Percentiles rank a stretch among this genome's conserved stretches.
phyloP scores from a whole-genome alignment of 2,113 vertebrate genomes.

The Monopterus albus region DNA sequence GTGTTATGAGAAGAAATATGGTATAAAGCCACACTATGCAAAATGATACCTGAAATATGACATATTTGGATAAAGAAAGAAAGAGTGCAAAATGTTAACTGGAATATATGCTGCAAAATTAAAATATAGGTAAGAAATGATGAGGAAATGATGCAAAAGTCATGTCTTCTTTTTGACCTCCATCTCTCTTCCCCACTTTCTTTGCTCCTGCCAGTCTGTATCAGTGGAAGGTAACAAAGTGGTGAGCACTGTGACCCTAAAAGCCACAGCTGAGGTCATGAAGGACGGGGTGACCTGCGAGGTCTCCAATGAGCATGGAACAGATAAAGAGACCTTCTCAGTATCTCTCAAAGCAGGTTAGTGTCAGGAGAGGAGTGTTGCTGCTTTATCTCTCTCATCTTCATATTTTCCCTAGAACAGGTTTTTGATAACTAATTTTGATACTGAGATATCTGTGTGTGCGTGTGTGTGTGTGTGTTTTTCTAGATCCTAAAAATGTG shows the following conservation, averaged over 20 bases:
- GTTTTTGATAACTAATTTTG: not conserved
- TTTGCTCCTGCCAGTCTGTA: slow-evolving; percentile 58
- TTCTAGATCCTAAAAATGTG: too few species aligned
- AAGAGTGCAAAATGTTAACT: too few species aligned
- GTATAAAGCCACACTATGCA: not conserved
- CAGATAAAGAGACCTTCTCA: slow-evolving; percentile 59
- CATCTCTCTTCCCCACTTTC: not conserved
- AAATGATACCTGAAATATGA: too few species aligned
- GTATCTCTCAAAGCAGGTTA: slow-evolving; percentile 74
- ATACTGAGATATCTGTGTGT: not conserved
- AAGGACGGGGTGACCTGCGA: slow-evolving; percentile 81
- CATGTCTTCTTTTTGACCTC: not conserved
- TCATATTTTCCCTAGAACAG: not conserved
- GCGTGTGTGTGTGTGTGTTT: too few species aligned
- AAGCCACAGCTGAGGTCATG: slow-evolving; percentile 77
- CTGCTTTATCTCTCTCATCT: not conserved
- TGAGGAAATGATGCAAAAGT: not conserved
- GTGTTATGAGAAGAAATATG: not conserved
- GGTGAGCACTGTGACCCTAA: slow-evolving; percentile 81
- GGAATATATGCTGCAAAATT: too few species aligned
- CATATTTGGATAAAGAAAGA: too few species aligned
- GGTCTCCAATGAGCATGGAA: slow-evolving; percentile 79
- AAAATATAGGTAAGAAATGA: not conserved
- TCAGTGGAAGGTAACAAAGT: slow-evolving; percentile 72
- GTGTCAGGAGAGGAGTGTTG: slow-evolving; percentile 10